Conservation (phyloP, 2,888 invertebrate species). For the Acholoe squamosa region DNA sequence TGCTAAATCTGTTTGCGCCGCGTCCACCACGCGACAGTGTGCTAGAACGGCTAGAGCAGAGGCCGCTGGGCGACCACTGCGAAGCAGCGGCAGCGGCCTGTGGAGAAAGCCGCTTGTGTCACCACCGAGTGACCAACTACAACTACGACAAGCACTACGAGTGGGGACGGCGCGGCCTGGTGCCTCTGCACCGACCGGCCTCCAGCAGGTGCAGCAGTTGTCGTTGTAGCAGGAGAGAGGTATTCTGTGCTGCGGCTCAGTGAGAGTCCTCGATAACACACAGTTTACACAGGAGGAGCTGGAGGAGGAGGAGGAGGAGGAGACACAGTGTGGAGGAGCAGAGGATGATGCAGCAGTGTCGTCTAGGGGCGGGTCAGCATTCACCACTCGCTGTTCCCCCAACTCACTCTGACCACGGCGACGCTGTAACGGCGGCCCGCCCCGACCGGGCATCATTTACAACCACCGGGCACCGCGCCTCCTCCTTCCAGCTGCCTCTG, state of each 20-base stretch:
- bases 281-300: slow-evolving; percentile 21
- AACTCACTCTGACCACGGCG: neutral
- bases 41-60: too few relatives aligned
- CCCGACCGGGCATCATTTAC: slow-evolving; percentile 44
- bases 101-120: neutral
- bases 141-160: neutral
- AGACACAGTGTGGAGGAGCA: neutral
- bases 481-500: neutral
- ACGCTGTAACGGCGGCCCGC: neutral
- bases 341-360: neutral
- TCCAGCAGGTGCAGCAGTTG: neutral
- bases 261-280: neutral
- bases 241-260: neutral
- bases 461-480: neutral
- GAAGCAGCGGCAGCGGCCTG: neutral
- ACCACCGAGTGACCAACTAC: neutral
- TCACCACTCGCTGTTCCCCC: neutral
- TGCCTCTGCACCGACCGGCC: neutral
- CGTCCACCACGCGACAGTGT: too few relatives aligned
- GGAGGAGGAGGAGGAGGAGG: neutral
- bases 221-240: neutral
- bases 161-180: neutral
- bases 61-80: neutral
- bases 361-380: neutral
- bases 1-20: too few relatives aligned